Conservation (phyloP, 2,113 vertebrate species). For the Puma concolor region DNA sequence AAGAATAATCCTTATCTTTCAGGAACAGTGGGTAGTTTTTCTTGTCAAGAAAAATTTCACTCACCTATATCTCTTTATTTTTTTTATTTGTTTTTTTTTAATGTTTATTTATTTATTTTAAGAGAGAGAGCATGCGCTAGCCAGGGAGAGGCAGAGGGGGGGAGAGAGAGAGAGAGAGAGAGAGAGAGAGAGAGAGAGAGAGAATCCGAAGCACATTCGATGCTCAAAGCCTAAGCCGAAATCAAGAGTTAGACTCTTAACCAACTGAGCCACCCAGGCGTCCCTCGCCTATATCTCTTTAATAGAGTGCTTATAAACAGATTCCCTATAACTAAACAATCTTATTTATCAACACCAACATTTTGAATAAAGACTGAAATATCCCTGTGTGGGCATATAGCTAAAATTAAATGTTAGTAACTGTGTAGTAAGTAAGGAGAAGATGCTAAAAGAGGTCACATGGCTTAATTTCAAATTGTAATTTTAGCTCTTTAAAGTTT, state of each 20-base stretch:
- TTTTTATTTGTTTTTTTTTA: too few relatives aligned
- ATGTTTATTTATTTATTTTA: too few relatives aligned
- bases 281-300: not conserved
- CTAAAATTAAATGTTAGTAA: not conserved
- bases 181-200: too few relatives aligned
- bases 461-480: not conserved
- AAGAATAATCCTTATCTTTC: not conserved
- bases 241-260: too few relatives aligned
- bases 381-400: not conserved
- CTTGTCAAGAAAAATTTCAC: not conserved
- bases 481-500: not conserved
- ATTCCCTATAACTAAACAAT: not conserved
- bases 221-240: too few relatives aligned
- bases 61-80: not conserved
- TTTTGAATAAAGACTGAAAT: slow-evolving; percentile 37
- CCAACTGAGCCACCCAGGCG: too few relatives aligned
- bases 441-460: not conserved
- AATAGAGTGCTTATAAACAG: not conserved
- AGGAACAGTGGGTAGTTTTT: not conserved
- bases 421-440: not conserved
- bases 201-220: too few relatives aligned
- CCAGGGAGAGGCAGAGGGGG: too few relatives aligned
- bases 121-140: too few relatives aligned
- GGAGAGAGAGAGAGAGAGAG: too few relatives aligned
- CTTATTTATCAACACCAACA: not conserved